Percentiles rank a stretch among this genome's conserved stretches.
Evolutionary conservation across 2,113 vertebrate species (phyloP).

Genomic region (Tringa solitaria): DNA sequence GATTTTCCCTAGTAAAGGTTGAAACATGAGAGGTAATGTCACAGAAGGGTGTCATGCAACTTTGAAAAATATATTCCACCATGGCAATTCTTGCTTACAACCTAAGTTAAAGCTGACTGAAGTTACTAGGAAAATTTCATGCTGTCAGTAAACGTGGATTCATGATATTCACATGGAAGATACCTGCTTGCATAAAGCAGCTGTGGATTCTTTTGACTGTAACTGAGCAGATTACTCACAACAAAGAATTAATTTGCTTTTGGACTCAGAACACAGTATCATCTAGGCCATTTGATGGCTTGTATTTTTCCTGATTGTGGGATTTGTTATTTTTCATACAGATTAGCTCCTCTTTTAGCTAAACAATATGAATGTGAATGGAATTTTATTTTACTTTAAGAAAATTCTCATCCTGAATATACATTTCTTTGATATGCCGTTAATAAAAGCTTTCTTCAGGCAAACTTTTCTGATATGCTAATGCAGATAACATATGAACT

Average conservation of each 20-base stretch:
- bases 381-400: neutral
- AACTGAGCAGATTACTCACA: neutral
- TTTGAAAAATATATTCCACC: neutral
- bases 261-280: neutral
- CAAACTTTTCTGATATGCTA: neutral
- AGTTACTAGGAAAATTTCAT: neutral
- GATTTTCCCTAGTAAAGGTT: neutral
- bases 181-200: neutral
- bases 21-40: neutral
- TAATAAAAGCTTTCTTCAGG: neutral
- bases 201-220: neutral
- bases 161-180: neutral
- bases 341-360: neutral
- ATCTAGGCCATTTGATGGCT: neutral
- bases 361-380: neutral
- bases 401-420: neutral
- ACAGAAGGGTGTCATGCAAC: neutral
- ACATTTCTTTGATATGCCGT: neutral
- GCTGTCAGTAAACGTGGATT: neutral
- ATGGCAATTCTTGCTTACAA: neutral
- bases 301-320: neutral
- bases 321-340: neutral
- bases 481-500: neutral
- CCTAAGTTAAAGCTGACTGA: neutral
- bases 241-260: neutral